Evolutionary conservation across 2,113 vertebrate genomes (phyloP).

Genomic region (Gyps fulvus): DNA sequence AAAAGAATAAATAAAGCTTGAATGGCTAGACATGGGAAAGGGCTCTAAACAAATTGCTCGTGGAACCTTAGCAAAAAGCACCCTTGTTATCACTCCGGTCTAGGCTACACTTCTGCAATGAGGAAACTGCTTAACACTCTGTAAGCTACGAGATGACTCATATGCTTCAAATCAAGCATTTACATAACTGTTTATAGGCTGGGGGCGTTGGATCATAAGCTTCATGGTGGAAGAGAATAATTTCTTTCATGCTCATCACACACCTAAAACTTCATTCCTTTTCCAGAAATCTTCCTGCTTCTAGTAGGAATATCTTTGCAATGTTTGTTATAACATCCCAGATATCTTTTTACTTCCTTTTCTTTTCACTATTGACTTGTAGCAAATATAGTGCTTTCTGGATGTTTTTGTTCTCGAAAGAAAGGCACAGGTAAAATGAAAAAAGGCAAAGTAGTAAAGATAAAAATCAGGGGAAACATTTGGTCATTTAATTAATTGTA

Average conservation of each 20-base stretch:
- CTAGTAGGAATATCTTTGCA: not conserved
- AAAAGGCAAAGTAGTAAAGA: not conserved
- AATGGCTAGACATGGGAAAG: not conserved
- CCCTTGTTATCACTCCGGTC: not conserved
- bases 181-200: slow-evolving; percentile 29
- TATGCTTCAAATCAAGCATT: slow-evolving; percentile 15
- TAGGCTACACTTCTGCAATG: not conserved
- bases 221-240: not conserved
- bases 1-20: slow-evolving; percentile 31
- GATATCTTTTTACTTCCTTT: not conserved
- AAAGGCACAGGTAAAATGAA: not conserved
- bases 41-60: not conserved
- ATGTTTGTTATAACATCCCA: not conserved
- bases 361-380: not conserved
- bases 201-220: not conserved
- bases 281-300: not conserved
- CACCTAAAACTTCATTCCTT: not conserved
- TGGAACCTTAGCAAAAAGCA: not conserved
- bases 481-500: not conserved
- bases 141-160: not conserved
- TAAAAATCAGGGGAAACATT: not conserved
- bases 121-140: not conserved
- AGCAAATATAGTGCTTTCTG: not conserved
- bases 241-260: not conserved
- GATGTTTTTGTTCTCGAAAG: not conserved